Percentiles rank a stretch among this genome's conserved stretches.
Conservation (phyloP, 2,888 invertebrate species). For the Minunthozetes semirufus region DNA sequence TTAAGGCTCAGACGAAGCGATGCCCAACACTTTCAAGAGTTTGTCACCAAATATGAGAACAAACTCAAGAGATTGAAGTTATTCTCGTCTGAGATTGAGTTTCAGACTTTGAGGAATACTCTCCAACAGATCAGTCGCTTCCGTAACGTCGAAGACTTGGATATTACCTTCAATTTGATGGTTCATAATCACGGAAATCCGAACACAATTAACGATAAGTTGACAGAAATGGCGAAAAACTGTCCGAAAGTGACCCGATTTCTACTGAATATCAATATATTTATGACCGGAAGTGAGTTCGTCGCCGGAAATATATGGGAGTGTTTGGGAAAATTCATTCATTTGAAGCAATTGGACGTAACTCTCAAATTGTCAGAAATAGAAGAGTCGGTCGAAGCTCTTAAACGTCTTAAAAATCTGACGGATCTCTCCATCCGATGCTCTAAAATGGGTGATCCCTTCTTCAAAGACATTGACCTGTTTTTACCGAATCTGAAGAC, state of each 20-base stretch:
- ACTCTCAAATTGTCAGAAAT: background rate
- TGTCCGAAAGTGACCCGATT: background rate
- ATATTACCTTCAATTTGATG: background rate
- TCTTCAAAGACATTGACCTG: background rate
- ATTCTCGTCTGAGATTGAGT: background rate
- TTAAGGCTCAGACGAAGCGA: constrained; percentile 10
- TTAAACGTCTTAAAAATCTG: background rate
- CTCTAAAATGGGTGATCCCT: constrained; percentile 4
- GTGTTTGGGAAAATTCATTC: background rate
- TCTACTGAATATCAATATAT: background rate
- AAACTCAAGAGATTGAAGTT: background rate
- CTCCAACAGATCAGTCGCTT: background rate
- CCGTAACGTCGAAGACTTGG: background rate
- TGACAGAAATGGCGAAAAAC: background rate
- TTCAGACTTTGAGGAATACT: constrained; percentile 4
- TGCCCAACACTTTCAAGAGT: background rate
- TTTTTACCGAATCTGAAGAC: background rate
- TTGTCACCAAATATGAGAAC: constrained; percentile 9
- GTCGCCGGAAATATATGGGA: background rate
- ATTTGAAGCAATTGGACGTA: background rate
- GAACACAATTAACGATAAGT: background rate
- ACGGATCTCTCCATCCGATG: background rate
- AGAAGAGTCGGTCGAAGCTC: background rate
- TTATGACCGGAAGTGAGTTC: background rate
- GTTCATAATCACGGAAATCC: background rate